phyloP scores from a whole-genome alignment of 2,113 vertebrate genomes.

The Rissa tridactyla region DNA sequence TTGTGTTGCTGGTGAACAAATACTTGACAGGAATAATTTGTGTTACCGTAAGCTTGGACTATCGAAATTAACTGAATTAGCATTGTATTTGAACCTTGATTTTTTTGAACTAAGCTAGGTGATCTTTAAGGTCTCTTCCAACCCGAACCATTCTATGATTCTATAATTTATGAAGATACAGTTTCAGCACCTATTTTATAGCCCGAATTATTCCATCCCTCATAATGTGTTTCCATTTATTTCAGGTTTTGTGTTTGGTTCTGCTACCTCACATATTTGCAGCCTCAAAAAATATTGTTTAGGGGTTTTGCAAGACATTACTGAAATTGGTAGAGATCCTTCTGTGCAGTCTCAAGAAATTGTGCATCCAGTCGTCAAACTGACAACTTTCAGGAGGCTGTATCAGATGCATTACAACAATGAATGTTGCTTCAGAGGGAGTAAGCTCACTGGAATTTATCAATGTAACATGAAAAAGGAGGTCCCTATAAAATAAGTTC shows the following conservation, averaged over 20 bases:
- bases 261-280: constrained; percentile 23
- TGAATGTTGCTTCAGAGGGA: neutral
- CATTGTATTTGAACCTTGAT: neutral
- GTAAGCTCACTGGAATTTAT: neutral
- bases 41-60: neutral
- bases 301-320: neutral
- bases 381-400: neutral
- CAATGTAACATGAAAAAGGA: neutral
- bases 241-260: constrained; percentile 43
- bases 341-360: constrained; percentile 25
- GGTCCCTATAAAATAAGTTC: neutral
- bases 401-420: neutral
- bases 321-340: neutral
- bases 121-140: too few species aligned
- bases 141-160: too few species aligned
- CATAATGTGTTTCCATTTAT: constrained; percentile 11
- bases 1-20: constrained; percentile 19
- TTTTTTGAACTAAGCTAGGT: neutral
- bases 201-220: neutral
- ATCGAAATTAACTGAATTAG: constrained; percentile 5
- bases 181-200: neutral
- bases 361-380: neutral
- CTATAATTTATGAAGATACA: neutral
- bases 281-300: neutral
- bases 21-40: constrained; percentile 30